phyloP scores from a whole-genome alignment of 1,140 invertebrate species.

The Drosophila ananassae region DNA sequence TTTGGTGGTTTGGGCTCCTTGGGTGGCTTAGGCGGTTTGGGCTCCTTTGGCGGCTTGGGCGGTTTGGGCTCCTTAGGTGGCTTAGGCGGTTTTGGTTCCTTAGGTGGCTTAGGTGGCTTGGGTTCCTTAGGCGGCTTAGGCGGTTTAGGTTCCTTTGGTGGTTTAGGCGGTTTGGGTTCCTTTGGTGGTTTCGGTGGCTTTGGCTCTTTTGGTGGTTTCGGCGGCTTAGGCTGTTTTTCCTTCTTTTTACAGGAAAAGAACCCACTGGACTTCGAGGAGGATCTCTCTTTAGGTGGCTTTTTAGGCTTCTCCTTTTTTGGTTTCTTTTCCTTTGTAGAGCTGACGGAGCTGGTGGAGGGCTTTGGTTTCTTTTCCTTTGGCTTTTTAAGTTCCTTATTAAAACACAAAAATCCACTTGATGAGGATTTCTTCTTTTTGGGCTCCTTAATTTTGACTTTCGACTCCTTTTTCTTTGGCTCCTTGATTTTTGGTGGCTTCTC shows the following conservation, averaged over 20 bases:
- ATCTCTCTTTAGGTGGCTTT: too few relatives aligned
- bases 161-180: neutral
- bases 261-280: constrained; percentile 1
- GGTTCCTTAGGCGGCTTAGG: neutral
- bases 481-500: neutral
- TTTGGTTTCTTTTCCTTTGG: neutral
- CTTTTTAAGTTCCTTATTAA: neutral
- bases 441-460: neutral
- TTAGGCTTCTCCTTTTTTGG: neutral
- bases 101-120: neutral
- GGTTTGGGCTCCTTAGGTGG: neutral
- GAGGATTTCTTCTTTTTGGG: neutral
- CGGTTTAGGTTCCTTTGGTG: neutral
- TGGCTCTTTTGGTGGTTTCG: neutral
- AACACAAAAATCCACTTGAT: neutral
- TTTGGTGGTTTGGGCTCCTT: neutral
- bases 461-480: neutral
- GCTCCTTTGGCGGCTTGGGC: neutral
- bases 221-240: neutral
- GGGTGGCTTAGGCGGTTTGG: neutral
- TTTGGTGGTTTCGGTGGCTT: neutral
- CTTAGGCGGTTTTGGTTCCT: neutral
- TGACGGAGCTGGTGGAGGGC: neutral
- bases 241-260: neutral
- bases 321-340: too few relatives aligned